Evolutionary conservation across 2,888 invertebrate genomes (phyloP).

Genomic region (Harpalus rufipes): DNA sequence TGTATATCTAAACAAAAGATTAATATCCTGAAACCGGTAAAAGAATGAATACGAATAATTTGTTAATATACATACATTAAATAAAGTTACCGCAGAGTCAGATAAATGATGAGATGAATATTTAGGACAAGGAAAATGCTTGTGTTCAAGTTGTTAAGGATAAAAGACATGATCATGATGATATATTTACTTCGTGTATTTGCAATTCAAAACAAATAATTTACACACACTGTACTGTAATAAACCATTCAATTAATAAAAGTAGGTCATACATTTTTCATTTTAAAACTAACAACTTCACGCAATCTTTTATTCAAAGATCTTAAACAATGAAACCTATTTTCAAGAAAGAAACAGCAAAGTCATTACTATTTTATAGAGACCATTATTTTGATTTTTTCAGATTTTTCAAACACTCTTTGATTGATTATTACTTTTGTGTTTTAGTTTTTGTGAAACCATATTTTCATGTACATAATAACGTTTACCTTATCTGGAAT

Average conservation of each 20-base stretch:
- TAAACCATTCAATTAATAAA: neutral
- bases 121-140: neutral
- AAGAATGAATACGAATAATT: neutral
- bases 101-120: neutral
- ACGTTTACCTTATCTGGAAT: no score
- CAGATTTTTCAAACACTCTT: no score
- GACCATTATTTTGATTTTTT: no score
- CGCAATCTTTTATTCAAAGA: neutral
- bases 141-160: neutral
- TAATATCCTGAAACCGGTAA: no score
- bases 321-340: neutral
- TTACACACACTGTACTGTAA: neutral
- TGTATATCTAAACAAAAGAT: no score
- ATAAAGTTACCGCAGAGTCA: neutral
- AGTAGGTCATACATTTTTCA: neutral
- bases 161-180: neutral
- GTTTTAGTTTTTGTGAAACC: no score
- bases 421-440: no score
- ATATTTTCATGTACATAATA: no score
- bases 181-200: neutral
- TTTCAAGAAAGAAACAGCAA: no score
- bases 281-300: neutral
- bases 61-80: neutral
- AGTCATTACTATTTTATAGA: no score
- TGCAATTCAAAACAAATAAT: conserved; percentile 6